Percentiles rank a stretch among this genome's conserved stretches.
Conservation (phyloP, 2,797 vertebrate genomes). For the Benthosema pterotum region DNA sequence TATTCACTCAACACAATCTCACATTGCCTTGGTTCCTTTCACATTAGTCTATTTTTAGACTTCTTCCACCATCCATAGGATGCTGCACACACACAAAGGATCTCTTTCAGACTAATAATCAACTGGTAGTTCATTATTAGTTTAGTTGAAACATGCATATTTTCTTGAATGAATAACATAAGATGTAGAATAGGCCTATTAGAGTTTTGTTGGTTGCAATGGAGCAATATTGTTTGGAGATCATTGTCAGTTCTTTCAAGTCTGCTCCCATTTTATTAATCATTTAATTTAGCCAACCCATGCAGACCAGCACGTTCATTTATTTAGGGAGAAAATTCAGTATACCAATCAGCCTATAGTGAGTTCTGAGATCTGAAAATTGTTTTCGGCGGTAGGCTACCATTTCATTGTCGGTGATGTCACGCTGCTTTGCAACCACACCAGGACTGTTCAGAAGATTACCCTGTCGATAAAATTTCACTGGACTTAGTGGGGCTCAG, state of each 20-base stretch:
- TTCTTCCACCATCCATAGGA: constrained; percentile 26
- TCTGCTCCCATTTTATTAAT: background rate
- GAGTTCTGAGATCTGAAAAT: constrained; percentile 18
- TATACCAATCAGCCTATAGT: background rate
- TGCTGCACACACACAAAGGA: constrained; percentile 20
- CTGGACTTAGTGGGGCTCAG: constrained; percentile 52
- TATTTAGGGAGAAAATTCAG: background rate
- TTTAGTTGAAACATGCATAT: background rate
- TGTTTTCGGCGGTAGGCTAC: constrained; percentile 11
- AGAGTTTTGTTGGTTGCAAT: no score
- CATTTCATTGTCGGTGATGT: constrained; percentile 49
- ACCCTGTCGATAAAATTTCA: constrained; percentile 68
- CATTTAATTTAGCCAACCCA: background rate
- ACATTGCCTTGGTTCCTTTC: constrained; percentile 62
- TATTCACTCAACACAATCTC: constrained; percentile 73
- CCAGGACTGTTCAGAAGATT: constrained; percentile 46
- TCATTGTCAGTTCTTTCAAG: no score
- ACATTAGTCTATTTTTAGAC: constrained; percentile 65
- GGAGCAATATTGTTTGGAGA: no score
- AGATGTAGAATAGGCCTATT: background rate
- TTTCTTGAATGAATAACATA: background rate
- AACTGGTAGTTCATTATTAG: no score
- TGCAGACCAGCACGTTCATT: background rate
- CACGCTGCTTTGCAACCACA: constrained; percentile 53
- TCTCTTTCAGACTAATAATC: constrained; percentile 20